Percentiles rank a stretch among this genome's conserved stretches.
Evolutionary conservation across 2,888 invertebrate genomes (phyloP).

Genomic region (Drosophila algonquin): DNA sequence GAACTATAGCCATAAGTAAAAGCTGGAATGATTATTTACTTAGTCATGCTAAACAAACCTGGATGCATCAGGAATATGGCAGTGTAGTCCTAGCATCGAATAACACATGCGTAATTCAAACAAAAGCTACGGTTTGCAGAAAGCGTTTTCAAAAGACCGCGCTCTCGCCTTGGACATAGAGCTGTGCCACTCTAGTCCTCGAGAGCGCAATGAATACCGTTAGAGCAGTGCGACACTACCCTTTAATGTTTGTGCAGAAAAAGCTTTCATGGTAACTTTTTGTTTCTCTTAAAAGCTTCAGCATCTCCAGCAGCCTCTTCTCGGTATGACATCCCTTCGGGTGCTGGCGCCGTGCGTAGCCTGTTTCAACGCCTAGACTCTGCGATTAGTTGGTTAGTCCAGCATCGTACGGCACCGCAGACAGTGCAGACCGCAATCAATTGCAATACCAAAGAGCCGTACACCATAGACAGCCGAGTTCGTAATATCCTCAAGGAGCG

Average conservation of each 20-base stretch:
- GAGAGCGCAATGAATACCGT: neutral
- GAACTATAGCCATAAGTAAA: neutral
- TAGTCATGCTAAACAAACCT: neutral
- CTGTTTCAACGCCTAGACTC: conserved; percentile 40
- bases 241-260: conserved; percentile 11
- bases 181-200: conserved; percentile 38
- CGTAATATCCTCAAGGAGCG: neutral
- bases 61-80: neutral
- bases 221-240: conserved; percentile 39
- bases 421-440: conserved; percentile 54
- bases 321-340: conserved; percentile 40
- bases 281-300: conserved; percentile 52
- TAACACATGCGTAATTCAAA: neutral
- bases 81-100: neutral
- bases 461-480: neutral
- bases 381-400: conserved; percentile 55
- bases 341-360: conserved; percentile 44
- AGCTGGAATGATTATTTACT: neutral
- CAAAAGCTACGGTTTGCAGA: neutral
- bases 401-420: conserved; percentile 61
- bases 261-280: conserved; percentile 29
- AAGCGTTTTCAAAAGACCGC: conserved; percentile 43
- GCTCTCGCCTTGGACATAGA: conserved; percentile 27
- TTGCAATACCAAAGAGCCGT: conserved; percentile 29
- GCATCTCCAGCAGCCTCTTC: conserved; percentile 29